Base-by-base conservation (phyloP, 1,140 invertebrate genomes). In the Varroa destructor region DNA sequence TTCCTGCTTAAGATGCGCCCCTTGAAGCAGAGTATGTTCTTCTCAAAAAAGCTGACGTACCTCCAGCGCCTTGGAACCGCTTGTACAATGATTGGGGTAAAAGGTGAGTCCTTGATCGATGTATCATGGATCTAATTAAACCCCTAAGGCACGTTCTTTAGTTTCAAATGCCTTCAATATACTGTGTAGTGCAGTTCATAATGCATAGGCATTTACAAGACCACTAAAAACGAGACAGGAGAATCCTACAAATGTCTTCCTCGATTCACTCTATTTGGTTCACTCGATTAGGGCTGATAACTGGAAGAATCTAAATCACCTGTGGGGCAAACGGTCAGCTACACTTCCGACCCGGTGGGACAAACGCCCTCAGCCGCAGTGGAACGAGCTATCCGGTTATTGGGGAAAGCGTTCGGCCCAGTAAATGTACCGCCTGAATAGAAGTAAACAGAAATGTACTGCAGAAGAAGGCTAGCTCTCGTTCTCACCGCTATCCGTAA, bases 51-150 rank as follows among this genome's bases (percentile, higher is more conserved):
- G 61, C 61, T 46, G 61, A 67, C 36, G 37, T 37, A 10, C 40
- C 61, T 67, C 61, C 61, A 5, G 61, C 61, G 5, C 61, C 14
- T 37, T 67, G 61, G 61, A 67, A 67, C 61, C 61, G 61, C 12
- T 8, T 67, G 12, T 67, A 67, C 61, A 67, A 67, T 8, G 61
- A 67, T 67, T 67, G 61, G 61, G 61, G 61, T 37, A 67, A 67
- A 37, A 14, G 61, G 61, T 67, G 37, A 67, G 37, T 12, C 37
- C 14, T 25, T 25, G 25, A 25, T 25, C 25, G 25, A 25, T 25
- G 25, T 25, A 25, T 25, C 25, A 25, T 25, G 25, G 25, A 25
- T 25, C 25, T 25, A 25, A 25, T 25, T 25, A 25, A 25, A 25
- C 25, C 25, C 25, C 25, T 25, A 25, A 25, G 25, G 25, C 25